Evolutionary conservation across 2,888 invertebrate genomes (phyloP).

Genomic region (Actias luna): DNA sequence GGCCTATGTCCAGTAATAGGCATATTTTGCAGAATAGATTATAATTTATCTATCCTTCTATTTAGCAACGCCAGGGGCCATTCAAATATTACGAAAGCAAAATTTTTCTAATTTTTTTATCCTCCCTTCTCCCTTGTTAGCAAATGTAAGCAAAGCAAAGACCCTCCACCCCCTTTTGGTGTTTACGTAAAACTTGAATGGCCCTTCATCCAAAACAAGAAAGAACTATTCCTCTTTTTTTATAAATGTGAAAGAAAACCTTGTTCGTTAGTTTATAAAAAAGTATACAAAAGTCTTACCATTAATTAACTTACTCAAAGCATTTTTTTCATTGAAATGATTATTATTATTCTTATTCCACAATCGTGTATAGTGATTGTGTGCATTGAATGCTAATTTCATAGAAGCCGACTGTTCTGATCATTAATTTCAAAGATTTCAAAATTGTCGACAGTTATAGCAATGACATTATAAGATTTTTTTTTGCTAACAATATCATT

Average conservation of each 20-base stretch:
- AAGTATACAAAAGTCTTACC: not conserved
- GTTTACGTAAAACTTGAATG: no score
- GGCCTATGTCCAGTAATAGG: no score
- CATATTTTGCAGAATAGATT: no score
- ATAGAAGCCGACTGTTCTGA: constrained; percentile 8
- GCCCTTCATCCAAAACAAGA: no score
- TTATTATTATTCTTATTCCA: constrained; percentile 13
- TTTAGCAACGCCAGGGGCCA: no score
- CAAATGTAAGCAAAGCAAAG: no score
- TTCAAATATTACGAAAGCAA: no score
- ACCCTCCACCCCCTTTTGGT: no score
- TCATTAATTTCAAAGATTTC: constrained; percentile 17
- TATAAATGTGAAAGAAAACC: no score
- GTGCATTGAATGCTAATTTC: constrained; percentile 15
- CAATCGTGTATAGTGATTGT: constrained; percentile 11
- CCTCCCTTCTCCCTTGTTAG: no score
- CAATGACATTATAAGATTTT: not conserved
- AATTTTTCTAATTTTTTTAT: no score
- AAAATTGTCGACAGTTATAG: constrained; percentile 1
- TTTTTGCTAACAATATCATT: not conserved
- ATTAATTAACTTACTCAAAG: constrained; percentile 3
- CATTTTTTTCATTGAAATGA: constrained; percentile 9
- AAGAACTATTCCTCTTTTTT: no score
- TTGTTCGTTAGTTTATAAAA: not conserved
- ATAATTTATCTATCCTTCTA: not conserved